Evolutionary conservation across 1,140 invertebrate genomes (phyloP).

Genomic region (Chrysomallon squamiferum): DNA sequence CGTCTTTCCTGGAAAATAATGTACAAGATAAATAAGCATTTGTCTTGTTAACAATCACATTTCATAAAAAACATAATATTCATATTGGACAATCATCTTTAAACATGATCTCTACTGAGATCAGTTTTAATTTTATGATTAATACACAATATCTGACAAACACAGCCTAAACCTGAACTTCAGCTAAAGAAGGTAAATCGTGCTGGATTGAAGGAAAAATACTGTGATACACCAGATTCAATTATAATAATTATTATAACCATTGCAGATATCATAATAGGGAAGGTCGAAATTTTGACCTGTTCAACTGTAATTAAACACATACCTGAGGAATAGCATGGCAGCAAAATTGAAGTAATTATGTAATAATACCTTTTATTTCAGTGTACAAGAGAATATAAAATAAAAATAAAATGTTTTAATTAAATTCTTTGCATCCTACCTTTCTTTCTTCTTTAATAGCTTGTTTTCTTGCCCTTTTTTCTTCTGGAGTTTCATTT

Average conservation of each 20-base stretch:
- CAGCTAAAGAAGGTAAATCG: not conserved
- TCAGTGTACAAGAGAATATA: not conserved
- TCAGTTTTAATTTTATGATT: not conserved
- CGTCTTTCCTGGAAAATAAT: conserved; percentile 75
- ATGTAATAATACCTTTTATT: not conserved
- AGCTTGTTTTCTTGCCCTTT: conserved; percentile 78
- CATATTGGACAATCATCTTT: not conserved
- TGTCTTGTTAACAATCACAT: too few relatives aligned
- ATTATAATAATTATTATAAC: too few relatives aligned
- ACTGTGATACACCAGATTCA: too few relatives aligned
- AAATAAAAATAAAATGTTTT: too few relatives aligned
- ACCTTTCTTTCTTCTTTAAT: conserved; percentile 82
- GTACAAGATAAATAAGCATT: too few relatives aligned
- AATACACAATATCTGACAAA: not conserved
- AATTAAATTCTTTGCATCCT: conserved; percentile 15
- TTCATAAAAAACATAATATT: conserved; percentile 16
- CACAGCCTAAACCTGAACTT: not conserved
- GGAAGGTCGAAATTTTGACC: too few relatives aligned
- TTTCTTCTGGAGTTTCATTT: conserved; percentile 82
- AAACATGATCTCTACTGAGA: not conserved
- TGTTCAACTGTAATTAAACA: too few relatives aligned
- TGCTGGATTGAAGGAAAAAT: too few relatives aligned
- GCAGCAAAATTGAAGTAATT: not conserved
- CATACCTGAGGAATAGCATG: too few relatives aligned
- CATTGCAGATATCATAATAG: too few relatives aligned